phyloP scores from a whole-genome alignment of 2,888 invertebrate genomes.

The Oxytorus armatus region DNA sequence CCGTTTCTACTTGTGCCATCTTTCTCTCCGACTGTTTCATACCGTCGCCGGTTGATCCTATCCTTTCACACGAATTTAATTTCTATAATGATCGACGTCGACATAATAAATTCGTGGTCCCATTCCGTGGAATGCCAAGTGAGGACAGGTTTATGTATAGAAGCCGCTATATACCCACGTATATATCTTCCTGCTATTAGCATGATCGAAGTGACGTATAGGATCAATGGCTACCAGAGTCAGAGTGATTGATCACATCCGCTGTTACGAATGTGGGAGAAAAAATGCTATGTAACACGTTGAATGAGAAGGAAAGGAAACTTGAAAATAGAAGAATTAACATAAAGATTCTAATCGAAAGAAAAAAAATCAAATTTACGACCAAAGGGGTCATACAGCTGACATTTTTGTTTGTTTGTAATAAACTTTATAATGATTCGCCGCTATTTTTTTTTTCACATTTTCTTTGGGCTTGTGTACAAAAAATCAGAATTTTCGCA shows the following conservation, averaged over 20 bases:
- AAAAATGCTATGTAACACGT: slow-evolving; percentile 1
- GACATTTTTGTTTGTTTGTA: slow-evolving; percentile 4
- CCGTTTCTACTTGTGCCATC: background rate
- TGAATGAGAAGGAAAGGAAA: background rate
- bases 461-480: too few relatives aligned
- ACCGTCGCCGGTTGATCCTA: slow-evolving; percentile 8
- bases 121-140: slow-evolving; percentile 38
- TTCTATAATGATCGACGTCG: slow-evolving; percentile 50
- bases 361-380: slow-evolving; percentile 11
- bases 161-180: slow-evolving; percentile 28
- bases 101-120: slow-evolving; percentile 51
- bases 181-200: slow-evolving; percentile 47
- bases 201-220: slow-evolving; percentile 47
- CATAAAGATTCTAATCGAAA: slow-evolving; percentile 8
- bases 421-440: background rate
- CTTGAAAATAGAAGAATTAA: background rate
- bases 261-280: slow-evolving; percentile 19
- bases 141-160: slow-evolving; percentile 43
- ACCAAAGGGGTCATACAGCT: background rate
- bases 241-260: slow-evolving; percentile 57
- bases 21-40: background rate
- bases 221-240: slow-evolving; percentile 41
- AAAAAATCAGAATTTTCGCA: too few relatives aligned
- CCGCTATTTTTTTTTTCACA: background rate
- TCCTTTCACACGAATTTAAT: slow-evolving; percentile 42